Base-by-base conservation (phyloP, 2,797 vertebrate species). In the Phoeniculus purpureus region DNA sequence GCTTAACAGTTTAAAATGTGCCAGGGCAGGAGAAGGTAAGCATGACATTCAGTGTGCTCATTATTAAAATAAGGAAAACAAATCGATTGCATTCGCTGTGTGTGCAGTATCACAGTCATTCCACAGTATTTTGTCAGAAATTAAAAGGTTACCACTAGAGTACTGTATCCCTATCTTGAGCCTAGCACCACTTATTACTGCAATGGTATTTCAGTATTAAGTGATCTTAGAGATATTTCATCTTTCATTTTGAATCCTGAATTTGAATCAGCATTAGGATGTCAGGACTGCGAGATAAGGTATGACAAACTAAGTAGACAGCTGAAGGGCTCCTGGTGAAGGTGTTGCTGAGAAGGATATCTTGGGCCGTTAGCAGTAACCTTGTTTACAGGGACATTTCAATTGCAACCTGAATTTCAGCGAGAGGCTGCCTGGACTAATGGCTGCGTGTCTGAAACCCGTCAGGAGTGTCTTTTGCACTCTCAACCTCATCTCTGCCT, bases 181-280 rank as follows among this genome's bases (percentile, higher is more conserved):
- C 87, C 29, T 92, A 96, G 90, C 87, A 79, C 90, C 82, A 60
- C 94, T 97, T 96, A 96, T 95, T 93, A 95, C 92, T 89, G 90
- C 76, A 87, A 75, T 32, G 70, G 93, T 94, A 95, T 97, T 97
- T 96, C 96, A 95, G 71, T 97, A 97, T 95, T 94, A 97, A 96
- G 96, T 92, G 96, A 97, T 97, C 95, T 91, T 81, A 56, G 89
- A 94, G 96, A 94, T 97, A 95, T 87, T 97, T 96, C 90, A 23
- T 94, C 93, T 97, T 97, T 97, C 96, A 96, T 95, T 97, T 95
- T 96, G 96, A 96, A 96, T 83, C 95, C 96, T 64, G 95, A 97
- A 96, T 96, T 96, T 96, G 96, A 96, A 97, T 97, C 96, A 90
- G 95, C 81, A 64, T 95, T 95, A 94, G 91, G 92, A 91, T 92